A percentile compares a stretch with the other conserved stretches of the same genome.
Conservation (phyloP, 2,888 invertebrate genomes). For the Uloborus plumipes region DNA sequence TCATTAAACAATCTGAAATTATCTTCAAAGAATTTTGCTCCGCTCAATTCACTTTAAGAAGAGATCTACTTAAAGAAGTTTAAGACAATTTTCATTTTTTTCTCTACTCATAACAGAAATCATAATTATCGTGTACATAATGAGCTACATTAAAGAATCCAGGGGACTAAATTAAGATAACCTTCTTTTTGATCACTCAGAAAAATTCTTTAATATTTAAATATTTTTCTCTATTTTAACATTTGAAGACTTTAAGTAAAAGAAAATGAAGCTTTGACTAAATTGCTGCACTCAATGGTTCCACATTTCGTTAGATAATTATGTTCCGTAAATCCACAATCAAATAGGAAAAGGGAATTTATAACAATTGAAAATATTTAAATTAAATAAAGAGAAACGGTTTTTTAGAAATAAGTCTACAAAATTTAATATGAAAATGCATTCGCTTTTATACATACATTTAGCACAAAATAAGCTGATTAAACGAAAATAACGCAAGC, state of each 20-base stretch:
- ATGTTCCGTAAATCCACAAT: too few species aligned
- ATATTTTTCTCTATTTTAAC: not conserved
- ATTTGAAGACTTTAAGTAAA: too few species aligned
- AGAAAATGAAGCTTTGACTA: not conserved
- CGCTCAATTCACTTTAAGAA: not conserved
- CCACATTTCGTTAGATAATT: too few species aligned
- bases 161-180: not conserved
- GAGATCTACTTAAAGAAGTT: slow-evolving; percentile 1
- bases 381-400: too few species aligned
- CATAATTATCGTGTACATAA: not conserved
- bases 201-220: not conserved
- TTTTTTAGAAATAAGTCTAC: too few species aligned
- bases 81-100: not conserved
- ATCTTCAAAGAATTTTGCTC: not conserved
- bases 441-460: too few species aligned
- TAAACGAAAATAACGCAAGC: too few species aligned
- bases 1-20: not conserved
- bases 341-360: too few species aligned
- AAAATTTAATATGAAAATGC: too few species aligned
- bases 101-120: not conserved
- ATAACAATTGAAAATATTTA: too few species aligned
- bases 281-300: too few species aligned
- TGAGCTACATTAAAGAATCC: slow-evolving; percentile 5
- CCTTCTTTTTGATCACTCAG: not conserved
- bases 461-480: too few species aligned